These are phyloP conservation scores for Leptopterna dolabrata DNA, from an alignment of 2,888 invertebrate genomes.

Conservation along the genomic window DNA sequence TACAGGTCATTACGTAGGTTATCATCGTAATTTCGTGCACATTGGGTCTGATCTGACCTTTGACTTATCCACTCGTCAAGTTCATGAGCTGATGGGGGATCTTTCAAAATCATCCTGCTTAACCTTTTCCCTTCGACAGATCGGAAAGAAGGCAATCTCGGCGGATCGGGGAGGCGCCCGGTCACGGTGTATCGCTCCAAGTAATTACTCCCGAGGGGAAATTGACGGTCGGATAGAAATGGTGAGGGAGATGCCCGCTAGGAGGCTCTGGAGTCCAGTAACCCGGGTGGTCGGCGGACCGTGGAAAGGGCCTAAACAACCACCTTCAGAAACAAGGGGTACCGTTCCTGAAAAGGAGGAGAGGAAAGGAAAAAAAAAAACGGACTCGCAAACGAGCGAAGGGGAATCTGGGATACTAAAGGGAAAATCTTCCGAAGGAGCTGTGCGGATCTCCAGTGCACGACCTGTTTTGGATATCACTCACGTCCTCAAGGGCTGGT, in stretches of 20 bases:
- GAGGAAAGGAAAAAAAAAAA: neutral
- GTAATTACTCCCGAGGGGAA: neutral
- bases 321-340: neutral
- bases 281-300: neutral
- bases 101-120: too few species aligned
- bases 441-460: neutral
- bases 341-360: neutral
- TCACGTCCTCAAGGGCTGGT: too few species aligned
- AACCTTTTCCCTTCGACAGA: neutral
- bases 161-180: neutral
- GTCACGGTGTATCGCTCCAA: neutral
- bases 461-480: neutral
- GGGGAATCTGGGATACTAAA: neutral
- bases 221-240: neutral
- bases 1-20: too few species aligned
- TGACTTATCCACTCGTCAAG: too few species aligned
- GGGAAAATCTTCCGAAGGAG: neutral
- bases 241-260: neutral
- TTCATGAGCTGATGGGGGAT: too few species aligned
- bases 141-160: neutral
- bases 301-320: conserved; percentile 11
- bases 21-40: too few species aligned
- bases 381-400: neutral
- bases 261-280: neutral
- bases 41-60: too few species aligned